Base-by-base conservation (phyloP, 2,888 invertebrate species). In the Nudaria mundana region DNA sequence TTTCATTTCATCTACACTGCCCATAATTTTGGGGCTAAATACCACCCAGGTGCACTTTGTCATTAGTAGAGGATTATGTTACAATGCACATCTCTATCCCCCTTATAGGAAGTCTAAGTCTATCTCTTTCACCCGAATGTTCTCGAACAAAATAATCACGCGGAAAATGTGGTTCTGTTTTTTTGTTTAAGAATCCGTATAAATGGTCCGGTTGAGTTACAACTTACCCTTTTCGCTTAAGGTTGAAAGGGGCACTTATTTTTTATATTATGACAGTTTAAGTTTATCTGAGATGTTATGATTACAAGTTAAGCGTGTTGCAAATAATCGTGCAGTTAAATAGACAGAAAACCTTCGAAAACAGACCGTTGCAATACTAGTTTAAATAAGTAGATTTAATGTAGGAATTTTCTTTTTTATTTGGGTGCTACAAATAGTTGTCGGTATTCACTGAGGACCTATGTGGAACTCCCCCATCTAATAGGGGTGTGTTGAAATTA, bases 31-130 rank as follows among this genome's bases (percentile, higher is more conserved):
- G 52, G 57, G 40, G 41, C 49, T 62, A 66, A 64, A 73, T 66
- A 74, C 72, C 67, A 61, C 71, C 65, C 85, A 84, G 85, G 82
- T 84, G 83, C 73, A 69, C 67, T 71, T 70, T 73, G 76, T 77
- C 80, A 76, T 82, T 83, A 82, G 71, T 68, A 51, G 63, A 47
- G 74, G 77, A 81, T 82, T 77, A 76, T 68, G 63, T 76, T 73
- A 66, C 76, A 47, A 44, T 11, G 40, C 51, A 40, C 41, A n/a
- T 69, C 71, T 59, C 65, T 52, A 57, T 72, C 46, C 32, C 46
- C 54, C 61, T 29, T 39, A 44, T 37, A 14, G 18, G 25, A 28
- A 36, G 30, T 25, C 24, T 38, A 16, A 30, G 24, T 60, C 49
- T 57, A 51, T 48, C 49, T 49, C 55, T 42, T 39, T 55, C 57